Evolutionary conservation across 2,797 vertebrate species (phyloP), one percentile per base, ranked within the genome.

Genomic region (Erethizon dorsatum): DNA sequence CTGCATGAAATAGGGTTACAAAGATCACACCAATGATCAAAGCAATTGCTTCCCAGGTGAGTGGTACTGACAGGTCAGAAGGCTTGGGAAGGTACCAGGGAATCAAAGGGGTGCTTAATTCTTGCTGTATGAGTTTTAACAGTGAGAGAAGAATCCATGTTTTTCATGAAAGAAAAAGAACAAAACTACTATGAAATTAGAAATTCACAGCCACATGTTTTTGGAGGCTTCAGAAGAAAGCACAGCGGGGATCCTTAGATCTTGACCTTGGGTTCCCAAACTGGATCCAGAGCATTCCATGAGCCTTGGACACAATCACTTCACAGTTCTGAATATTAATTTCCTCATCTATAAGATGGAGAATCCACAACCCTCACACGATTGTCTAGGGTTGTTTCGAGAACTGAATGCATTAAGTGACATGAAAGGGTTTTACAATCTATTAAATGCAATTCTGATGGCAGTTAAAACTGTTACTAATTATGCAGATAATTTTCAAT

Each of bases 401-500:
- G 47, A 93, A 94, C 79, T 11, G 73, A 83, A 65, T 79, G 33
- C 63, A 31, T 71, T 37, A 75, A 65, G 22, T 83, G 41, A 57
- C n/a, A n/a, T 9, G 26, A 75, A 88, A 79, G 37, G 1, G 7
- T 80, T 83, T 86, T 71, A 24, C 5, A 56, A 65, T 57, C 79
- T 33, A n/a, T 83, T 87, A 93, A 69, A 65, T 37, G 2, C 9
- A 52, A 85, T 52, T 91, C 59, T 33, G 52, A 17, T 61, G 11
- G 65, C 90, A 89, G 31, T 50, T 56, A 82, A 83, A 95, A 50
- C 41, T 4, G 14, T 83, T 37, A 79, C 45, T 86, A 96, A 67
- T 75, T 83, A 69, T 14, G 54, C 37, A 8, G 3, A 57, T 83
- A 79, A 65, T 86, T 87, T 89, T 95, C 88, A 87, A 41, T 77